Percentiles rank a stretch among this genome's conserved stretches.
Conservation (phyloP, 2,888 invertebrate genomes). For the Pammene aurita region DNA sequence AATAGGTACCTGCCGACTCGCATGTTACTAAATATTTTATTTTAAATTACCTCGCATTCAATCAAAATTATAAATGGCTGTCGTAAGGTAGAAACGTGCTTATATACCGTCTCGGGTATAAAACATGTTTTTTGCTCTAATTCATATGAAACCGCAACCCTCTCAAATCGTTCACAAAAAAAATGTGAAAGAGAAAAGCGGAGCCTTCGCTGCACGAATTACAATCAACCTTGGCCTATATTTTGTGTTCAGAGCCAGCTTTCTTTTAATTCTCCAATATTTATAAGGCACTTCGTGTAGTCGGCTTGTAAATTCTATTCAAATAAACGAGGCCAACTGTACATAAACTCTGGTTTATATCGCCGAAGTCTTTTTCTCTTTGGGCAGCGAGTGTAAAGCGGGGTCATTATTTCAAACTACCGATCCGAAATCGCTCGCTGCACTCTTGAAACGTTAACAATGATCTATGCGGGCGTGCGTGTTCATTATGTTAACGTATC, state of each 20-base stretch:
- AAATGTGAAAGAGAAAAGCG: slow-evolving; percentile 35
- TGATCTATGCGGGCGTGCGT: slow-evolving; percentile 58
- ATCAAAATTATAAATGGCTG: not conserved
- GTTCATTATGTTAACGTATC: slow-evolving; percentile 69
- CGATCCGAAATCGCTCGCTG: slow-evolving; percentile 55
- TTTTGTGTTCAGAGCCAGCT: slow-evolving; percentile 35
- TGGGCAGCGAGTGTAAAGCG: slow-evolving; percentile 46
- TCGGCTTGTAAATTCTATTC: slow-evolving; percentile 56
- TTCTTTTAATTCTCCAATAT: slow-evolving; percentile 42
- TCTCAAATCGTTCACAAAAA: slow-evolving; percentile 41
- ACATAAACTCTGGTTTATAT: slow-evolving; percentile 47
- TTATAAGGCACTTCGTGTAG: slow-evolving; percentile 49
- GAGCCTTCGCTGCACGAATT: slow-evolving; percentile 36
- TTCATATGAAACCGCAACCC: slow-evolving; percentile 36
- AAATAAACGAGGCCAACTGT: slow-evolving; percentile 46
- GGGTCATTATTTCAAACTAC: slow-evolving; percentile 62
- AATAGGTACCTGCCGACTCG: too few species aligned
- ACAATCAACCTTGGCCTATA: slow-evolving; percentile 41
- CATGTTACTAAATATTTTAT: slow-evolving; percentile 19
- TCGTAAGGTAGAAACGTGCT: too few species aligned
- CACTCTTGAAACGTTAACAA: slow-evolving; percentile 54
- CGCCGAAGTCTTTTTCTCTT: slow-evolving; percentile 49
- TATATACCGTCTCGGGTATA: slow-evolving; percentile 10
- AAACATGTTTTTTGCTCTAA: slow-evolving; percentile 36
- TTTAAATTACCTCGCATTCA: slow-evolving; percentile 25